phyloP scores from a whole-genome alignment of 2,797 vertebrate species.

The Cuculus canorus region DNA sequence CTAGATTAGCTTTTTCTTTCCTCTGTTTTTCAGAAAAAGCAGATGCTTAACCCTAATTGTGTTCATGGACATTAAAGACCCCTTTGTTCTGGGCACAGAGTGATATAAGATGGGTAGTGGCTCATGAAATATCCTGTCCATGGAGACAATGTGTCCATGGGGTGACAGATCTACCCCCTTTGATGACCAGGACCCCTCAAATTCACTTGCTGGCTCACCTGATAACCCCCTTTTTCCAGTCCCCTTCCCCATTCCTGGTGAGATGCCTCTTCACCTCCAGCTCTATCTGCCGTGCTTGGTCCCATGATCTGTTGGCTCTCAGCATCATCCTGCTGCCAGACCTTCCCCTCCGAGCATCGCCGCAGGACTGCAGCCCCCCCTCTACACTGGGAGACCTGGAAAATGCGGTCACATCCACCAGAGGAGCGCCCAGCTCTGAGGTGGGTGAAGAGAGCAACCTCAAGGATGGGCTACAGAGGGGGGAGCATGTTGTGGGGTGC shows the following conservation, averaged over 20 bases:
- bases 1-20: background rate
- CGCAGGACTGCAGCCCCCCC: background rate
- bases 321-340: background rate
- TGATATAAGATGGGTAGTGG: background rate
- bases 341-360: background rate
- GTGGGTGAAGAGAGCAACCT: background rate
- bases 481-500: background rate
- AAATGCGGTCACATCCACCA: background rate
- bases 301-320: background rate
- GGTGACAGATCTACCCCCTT: background rate
- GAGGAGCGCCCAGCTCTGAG: background rate
- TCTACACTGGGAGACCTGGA: background rate
- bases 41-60: background rate
- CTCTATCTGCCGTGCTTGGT: background rate
- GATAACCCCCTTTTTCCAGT: background rate
- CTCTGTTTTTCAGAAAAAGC: background rate
- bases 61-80: background rate
- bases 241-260: background rate
- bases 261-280: background rate
- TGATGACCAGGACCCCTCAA: background rate
- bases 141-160: accelerated
- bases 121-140: background rate
- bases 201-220: background rate
- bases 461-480: background rate
- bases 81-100: background rate